Base-by-base conservation (phyloP, 2,888 invertebrate genomes). In the Macrophya annulata region DNA sequence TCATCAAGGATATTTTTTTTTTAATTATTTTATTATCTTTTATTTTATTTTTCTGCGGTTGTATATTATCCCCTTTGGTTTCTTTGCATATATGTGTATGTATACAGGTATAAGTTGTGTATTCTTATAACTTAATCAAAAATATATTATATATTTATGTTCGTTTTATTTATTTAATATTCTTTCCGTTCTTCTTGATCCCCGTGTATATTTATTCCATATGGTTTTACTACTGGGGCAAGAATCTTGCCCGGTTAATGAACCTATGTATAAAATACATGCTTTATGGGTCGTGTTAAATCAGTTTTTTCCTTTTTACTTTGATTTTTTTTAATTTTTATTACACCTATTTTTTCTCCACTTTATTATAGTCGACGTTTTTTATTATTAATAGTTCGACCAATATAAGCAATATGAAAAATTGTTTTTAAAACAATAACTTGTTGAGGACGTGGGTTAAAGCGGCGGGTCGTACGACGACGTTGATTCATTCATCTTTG, bases 401-500 rank as follows among this genome's bases (percentile, higher is more conserved):
- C 8, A n/a, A 21, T 21, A 12, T 0, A 43, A 9, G 0, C 43
- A 6, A 72, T 43, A 9, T 40, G 12, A 17, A 15, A 45, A 45
- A 45, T n/a, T 40, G 21, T 45, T 21, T 74, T 74, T 5, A 74
- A 45, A 74, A 31, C 31, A 45, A 12, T 25, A 74, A 45, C 43
- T 45, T 45, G 74, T 74, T n/a, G 77, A 25, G 37, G 31, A 51
- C 31, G 31, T 25, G 55, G 12, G n/a, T 55, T 77, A 17, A 31
- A 37, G 31, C 37, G n/a, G 62, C 51, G 51, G 81, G 17, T 40
- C 31, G 21, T 81, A 31, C n/a, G 21, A 51, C 81, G 43, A 59
- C 21, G 43, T 81, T 62, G 81, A 81, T 62, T 81, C 59, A 81
- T 62, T 62, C 81, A 81, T 81, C 81, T 81, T 81, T 81, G 81